Conservation (phyloP, 2,888 invertebrate genomes). For the Caenorhabditis wallacei region DNA sequence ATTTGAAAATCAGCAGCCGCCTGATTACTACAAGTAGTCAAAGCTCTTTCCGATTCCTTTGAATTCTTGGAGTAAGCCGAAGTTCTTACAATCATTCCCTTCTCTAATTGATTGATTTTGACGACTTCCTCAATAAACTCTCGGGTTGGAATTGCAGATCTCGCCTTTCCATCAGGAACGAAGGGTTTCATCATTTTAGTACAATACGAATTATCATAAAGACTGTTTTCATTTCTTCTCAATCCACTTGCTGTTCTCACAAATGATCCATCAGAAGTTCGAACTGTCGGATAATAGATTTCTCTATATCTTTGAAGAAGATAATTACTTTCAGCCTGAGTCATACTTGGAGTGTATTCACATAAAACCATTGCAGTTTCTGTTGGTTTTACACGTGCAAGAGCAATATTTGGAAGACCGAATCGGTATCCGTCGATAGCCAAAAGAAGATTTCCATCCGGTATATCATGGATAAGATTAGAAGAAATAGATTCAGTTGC, state of each 20-base stretch:
- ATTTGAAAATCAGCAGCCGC: too few species aligned
- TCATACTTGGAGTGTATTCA: slow-evolving; percentile 22
- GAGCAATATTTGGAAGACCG: background rate
- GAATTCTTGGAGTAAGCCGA: slow-evolving; percentile 4
- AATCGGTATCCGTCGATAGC: slow-evolving; percentile 11
- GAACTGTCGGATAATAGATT: slow-evolving; percentile 17
- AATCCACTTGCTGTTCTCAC: background rate
- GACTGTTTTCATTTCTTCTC: background rate
- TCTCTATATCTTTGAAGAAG: slow-evolving; percentile 20
- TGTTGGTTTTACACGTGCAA: slow-evolving; percentile 3
- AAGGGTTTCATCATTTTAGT: slow-evolving; percentile 1
- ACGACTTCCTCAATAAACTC: background rate
- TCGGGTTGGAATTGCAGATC: slow-evolving; percentile 8
- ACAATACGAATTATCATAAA: slow-evolving; percentile 13
- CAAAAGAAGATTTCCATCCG: slow-evolving; percentile 8
- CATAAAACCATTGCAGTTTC: slow-evolving; percentile 31
- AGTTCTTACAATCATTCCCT: background rate
- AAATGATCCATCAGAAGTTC: background rate
- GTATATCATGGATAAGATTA: background rate
- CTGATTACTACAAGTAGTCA: too few species aligned
- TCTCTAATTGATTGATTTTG: background rate
- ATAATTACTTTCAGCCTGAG: slow-evolving; percentile 10
- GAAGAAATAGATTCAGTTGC: background rate
- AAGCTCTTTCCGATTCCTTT: too few species aligned
- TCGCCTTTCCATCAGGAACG: background rate